Evolutionary conservation across 2,888 invertebrate genomes (phyloP).

Genomic region (Aphodius granarius): DNA sequence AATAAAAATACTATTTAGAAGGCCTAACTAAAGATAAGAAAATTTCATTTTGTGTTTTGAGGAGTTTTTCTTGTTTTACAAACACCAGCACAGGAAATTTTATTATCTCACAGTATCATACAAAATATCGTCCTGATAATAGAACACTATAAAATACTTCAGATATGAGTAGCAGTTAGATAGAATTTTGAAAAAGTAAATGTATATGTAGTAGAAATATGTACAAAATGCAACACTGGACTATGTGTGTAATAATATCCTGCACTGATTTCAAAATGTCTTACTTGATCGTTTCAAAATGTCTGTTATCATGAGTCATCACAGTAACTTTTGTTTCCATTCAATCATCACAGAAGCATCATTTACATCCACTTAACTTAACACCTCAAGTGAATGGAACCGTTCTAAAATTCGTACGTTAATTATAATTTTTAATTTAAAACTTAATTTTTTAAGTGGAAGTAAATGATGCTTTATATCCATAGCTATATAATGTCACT

Average conservation of each 20-base stretch:
- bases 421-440: too few relatives aligned
- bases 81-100: not conserved
- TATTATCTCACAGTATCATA: not conserved
- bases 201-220: not conserved
- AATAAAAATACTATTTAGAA: slow-evolving; percentile 49
- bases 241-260: not conserved
- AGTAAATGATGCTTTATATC: too few relatives aligned
- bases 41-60: not conserved
- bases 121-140: too few relatives aligned
- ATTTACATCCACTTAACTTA: too few relatives aligned
- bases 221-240: not conserved
- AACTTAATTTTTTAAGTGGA: too few relatives aligned
- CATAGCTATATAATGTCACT: not conserved
- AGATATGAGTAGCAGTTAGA: not conserved
- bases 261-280: not conserved
- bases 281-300: not conserved
- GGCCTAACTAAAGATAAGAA: slow-evolving; percentile 52
- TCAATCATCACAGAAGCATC: not conserved
- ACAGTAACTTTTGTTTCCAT: not conserved
- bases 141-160: too few relatives aligned
- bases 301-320: not conserved
- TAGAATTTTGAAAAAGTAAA: not conserved
- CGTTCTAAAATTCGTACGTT: too few relatives aligned
- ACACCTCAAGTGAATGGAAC: too few relatives aligned
- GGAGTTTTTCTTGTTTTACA: not conserved